Base-by-base conservation (phyloP, 2,113 vertebrate species). In the Zootoca vivipara region DNA sequence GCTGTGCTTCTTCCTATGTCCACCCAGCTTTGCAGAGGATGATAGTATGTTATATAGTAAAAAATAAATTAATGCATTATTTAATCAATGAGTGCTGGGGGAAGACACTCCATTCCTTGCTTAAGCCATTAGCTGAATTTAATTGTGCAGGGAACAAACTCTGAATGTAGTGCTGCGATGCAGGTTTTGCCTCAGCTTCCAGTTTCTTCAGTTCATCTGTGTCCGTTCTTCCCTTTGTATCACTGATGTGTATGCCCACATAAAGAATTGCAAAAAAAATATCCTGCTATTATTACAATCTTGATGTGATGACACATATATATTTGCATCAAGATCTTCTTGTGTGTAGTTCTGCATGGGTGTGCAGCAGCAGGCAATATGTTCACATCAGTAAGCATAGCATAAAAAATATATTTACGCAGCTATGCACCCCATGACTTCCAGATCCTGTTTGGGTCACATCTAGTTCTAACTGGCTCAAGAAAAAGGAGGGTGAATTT, bases 1-100 rank as follows among this genome's bases (percentile, higher is more conserved):
- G 72, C 91, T 90, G 90, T 38, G 90, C 90, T 88, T n/a, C 87
- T 81, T 88, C 33, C 40, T 80, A 69, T 78, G 28, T 56, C 78
- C 52, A 85, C 78, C 56, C 79, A 89, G 69, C 78, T 78, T 87
- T 33, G 84, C 87, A 92, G 62, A 38, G 80, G 4, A 6, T 28
- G 93, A 42, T 78, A 78, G 86, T 20, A 62, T 62, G 20, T 62
- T 20, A 62, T 62, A 62, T 62, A 5, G n/a, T 78, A 75, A 83
- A 72, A 35, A 52, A 52, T 52, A 10, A 52, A 52, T 52, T 10
- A 52, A 56, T 16, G 35, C 78, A 8, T 38, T 84, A 52, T 20
- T 22, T 62, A 33, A 64, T 64, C 28, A 26, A 38, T 1, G 5
- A 16, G 28, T 46, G 40, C 56, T 78, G 69, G 81, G 46, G n/a